Evolutionary conservation across 2,797 vertebrate species (phyloP), one percentile per base, ranked within the genome.

Genomic region (Sebastes aleutianus): DNA sequence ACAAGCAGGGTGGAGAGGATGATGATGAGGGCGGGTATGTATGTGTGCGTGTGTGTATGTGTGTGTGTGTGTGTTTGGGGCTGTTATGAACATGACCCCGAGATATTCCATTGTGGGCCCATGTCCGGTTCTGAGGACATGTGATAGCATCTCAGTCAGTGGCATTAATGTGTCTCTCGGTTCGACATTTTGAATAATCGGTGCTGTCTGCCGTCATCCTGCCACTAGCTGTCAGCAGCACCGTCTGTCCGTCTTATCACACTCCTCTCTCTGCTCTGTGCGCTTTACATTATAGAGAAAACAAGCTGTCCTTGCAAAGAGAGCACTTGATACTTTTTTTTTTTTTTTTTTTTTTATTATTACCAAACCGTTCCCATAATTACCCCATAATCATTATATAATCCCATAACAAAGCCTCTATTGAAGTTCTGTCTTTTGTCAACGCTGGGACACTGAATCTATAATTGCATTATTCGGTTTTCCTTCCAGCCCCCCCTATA

Each of bases 341-440:
- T 34, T 97, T 29, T 29, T 27, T 96, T 97, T 96, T 96, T 58
- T 39, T 64, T 24, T 24, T 70, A 97, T 98, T 97, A 97, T 97
- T 96, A 96, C 96, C 95, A 96, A 97, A 96, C 96, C 95, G 94
- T 96, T 95, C 94, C 96, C 97, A 97, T 98, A 98, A 99, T 98
- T 98, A 98, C 97, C 96, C 96, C 97, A 96, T 97, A 97, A 97
- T 99, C 97, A 99, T 99, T 98, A 98, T 98, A 99, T 99, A 99
- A 99, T 98, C 98, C 97, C 94, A 94, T 96, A 98, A 99, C 98
- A 99, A 99, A 98, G 98, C 96, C 95, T 96, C 96, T 94, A 97
- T 99, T 98, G 96, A 98, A 96, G 95, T 95, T 95, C 96, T 95
- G 96, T 96, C 97, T 98, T 99, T 98, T 98, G 97, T 98, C 97